phyloP scores from a whole-genome alignment of 2,888 invertebrate species.

The Sericinus montela region DNA sequence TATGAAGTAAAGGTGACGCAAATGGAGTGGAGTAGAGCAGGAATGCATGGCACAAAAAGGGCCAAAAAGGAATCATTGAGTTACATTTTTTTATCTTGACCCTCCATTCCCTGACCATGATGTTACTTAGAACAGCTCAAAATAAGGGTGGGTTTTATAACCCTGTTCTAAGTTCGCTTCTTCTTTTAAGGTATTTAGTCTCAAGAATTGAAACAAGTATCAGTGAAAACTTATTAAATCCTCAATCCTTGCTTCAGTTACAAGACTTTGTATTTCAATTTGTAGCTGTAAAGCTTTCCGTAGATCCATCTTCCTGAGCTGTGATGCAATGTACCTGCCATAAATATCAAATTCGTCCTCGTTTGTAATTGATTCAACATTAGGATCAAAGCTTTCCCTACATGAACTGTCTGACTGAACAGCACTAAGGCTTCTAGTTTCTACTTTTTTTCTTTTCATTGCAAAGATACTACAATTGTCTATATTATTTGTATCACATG shows the following conservation, averaged over 20 bases:
- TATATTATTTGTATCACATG: slow-evolving; percentile 34
- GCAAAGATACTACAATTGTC: slow-evolving; percentile 21
- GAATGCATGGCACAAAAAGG: too few relatives aligned
- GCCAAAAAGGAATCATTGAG: too few relatives aligned
- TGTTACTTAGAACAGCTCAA: too few relatives aligned
- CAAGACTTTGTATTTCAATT: slow-evolving; percentile 60
- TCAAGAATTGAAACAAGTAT: background rate
- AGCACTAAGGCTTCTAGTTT: slow-evolving; percentile 37
- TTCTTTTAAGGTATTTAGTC: too few relatives aligned
- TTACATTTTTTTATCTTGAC: too few relatives aligned
- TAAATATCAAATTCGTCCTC: slow-evolving; percentile 73
- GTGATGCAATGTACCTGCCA: slow-evolving; percentile 65
- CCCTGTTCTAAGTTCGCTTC: too few relatives aligned
- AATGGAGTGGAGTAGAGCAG: too few relatives aligned
- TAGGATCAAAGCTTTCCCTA: slow-evolving; percentile 32
- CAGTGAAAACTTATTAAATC: slow-evolving; percentile 28
- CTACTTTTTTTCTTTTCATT: slow-evolving; percentile 47
- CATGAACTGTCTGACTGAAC: slow-evolving; percentile 42
- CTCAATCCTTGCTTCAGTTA: slow-evolving; percentile 59
- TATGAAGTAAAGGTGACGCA: too few relatives aligned
- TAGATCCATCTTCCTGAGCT: slow-evolving; percentile 60
- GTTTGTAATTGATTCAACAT: slow-evolving; percentile 27
- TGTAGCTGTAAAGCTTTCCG: slow-evolving; percentile 57
- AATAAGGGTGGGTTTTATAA: too few relatives aligned
- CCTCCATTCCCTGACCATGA: too few relatives aligned